A percentile compares a stretch with the other conserved stretches of the same genome.
Evolutionary conservation across 1,140 invertebrate genomes (phyloP).

Genomic region (Drosophila kohkoa): DNA sequence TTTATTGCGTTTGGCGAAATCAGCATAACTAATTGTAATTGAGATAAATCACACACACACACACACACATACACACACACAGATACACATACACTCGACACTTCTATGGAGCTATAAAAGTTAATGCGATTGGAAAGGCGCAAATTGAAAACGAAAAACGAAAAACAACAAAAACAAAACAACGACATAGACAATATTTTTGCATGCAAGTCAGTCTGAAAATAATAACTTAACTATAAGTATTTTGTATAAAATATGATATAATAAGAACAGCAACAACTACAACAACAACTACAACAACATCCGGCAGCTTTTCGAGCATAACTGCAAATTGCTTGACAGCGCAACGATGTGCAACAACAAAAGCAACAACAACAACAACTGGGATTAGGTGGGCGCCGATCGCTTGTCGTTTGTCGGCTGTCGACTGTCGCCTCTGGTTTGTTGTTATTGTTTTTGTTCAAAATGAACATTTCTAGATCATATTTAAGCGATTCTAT

Average conservation of each 20-base stretch:
- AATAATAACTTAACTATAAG: slow-evolving; percentile 67
- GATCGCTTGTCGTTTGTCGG: slow-evolving; percentile 51
- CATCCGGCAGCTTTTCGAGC: slow-evolving; percentile 70
- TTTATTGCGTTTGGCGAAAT: slow-evolving; percentile 62
- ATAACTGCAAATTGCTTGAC: slow-evolving; percentile 56
- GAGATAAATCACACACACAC: slow-evolving; percentile 56
- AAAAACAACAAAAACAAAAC: slow-evolving; percentile 39
- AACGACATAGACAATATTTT: slow-evolving; percentile 37
- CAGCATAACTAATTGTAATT: slow-evolving; percentile 73
- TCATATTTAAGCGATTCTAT: slow-evolving; percentile 76
- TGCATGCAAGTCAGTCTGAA: slow-evolving; percentile 5
- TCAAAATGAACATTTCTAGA: slow-evolving; percentile 72
- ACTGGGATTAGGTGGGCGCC: slow-evolving; percentile 71
- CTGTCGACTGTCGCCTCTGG: slow-evolving; percentile 23
- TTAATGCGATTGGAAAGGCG: slow-evolving; percentile 65
- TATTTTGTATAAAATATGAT: slow-evolving; percentile 19
- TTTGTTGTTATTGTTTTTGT: slow-evolving; percentile 29
- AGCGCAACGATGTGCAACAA: slow-evolving; percentile 57
- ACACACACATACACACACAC: slow-evolving; percentile 22
- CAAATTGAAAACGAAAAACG: slow-evolving; percentile 58
- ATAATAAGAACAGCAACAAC: slow-evolving; percentile 12
- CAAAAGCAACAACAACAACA: slow-evolving; percentile 34
- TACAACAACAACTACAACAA: slow-evolving; percentile 60
- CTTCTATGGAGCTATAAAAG: slow-evolving; percentile 55
- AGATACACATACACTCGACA: slow-evolving; percentile 26